Conservation (phyloP, 2,797 vertebrate species). For the Botia kubotai region DNA sequence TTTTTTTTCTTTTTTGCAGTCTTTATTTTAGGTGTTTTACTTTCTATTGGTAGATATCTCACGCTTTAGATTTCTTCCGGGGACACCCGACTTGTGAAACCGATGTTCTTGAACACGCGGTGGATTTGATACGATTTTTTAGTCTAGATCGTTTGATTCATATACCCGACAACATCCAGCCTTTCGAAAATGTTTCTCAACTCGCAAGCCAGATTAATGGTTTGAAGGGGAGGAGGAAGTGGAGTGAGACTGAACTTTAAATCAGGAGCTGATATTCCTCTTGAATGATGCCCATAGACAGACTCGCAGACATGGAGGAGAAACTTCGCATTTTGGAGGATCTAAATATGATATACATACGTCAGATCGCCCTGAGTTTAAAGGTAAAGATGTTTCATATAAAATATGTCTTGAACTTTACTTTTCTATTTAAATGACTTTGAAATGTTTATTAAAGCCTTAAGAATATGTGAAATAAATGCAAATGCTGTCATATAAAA, state of each 20-base stretch:
- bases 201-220: conserved; percentile 21
- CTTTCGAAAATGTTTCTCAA: conserved; percentile 12
- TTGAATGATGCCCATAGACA: conserved; percentile 76
- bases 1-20: not conserved
- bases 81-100: not conserved
- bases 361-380: conserved; percentile 93
- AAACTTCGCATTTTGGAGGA: conserved; percentile 93
- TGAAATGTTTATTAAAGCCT: not conserved
- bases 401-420: not conserved
- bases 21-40: not conserved
- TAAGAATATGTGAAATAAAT: not conserved
- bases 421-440: not conserved
- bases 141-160: conserved; percentile 7
- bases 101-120: not conserved
- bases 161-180: too few species aligned
- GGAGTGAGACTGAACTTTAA: conserved; percentile 15
- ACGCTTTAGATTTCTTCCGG: not conserved
- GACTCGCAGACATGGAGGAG: conserved; percentile 86
- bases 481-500: not conserved
- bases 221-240: conserved; percentile 42
- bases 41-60: not conserved
- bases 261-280: conserved; percentile 22
- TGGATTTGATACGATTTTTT: conserved; percentile 2
- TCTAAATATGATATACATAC: conserved; percentile 97
- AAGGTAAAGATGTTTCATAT: conserved; percentile 78